These are phyloP conservation scores for Gobiocypris rarus DNA, from an alignment of 2,113 vertebrate species.

Conservation along the genomic window DNA sequence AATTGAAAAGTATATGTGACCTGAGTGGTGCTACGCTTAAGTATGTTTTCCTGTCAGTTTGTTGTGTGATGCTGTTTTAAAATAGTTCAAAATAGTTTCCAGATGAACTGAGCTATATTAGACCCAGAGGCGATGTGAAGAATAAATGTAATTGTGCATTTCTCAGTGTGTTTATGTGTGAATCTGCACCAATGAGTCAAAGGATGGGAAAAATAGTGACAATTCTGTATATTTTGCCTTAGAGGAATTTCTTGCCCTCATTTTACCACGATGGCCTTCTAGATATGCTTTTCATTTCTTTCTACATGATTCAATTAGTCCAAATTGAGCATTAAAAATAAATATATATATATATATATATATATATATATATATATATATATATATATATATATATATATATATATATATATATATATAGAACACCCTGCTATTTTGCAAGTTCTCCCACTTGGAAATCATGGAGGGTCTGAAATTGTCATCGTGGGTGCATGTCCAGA, in stretches of 20 bases:
- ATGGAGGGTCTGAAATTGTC: too few species aligned
- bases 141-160: constrained; percentile 51
- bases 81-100: constrained; percentile 42
- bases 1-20: constrained; percentile 45
- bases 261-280: not conserved
- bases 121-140: constrained; percentile 49
- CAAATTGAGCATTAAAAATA: too few species aligned
- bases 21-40: constrained; percentile 45
- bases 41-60: constrained; percentile 47
- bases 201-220: not conserved
- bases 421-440: too few species aligned
- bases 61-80: constrained; percentile 50
- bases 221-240: constrained; percentile 27
- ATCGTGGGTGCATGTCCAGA: too few species aligned
- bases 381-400: too few species aligned
- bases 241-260: constrained; percentile 16
- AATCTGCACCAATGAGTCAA: constrained; percentile 16
- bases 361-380: too few species aligned
- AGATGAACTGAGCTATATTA: constrained; percentile 59
- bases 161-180: constrained; percentile 39
- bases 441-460: too few species aligned
- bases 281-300: constrained; percentile 18
- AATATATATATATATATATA: too few species aligned
- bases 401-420: too few species aligned
- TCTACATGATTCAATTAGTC: not conserved